Evolutionary conservation across 2,888 invertebrate genomes (phyloP), one percentile per base, ranked within the genome.

Genomic region (Pandemis cinnamomeana): DNA sequence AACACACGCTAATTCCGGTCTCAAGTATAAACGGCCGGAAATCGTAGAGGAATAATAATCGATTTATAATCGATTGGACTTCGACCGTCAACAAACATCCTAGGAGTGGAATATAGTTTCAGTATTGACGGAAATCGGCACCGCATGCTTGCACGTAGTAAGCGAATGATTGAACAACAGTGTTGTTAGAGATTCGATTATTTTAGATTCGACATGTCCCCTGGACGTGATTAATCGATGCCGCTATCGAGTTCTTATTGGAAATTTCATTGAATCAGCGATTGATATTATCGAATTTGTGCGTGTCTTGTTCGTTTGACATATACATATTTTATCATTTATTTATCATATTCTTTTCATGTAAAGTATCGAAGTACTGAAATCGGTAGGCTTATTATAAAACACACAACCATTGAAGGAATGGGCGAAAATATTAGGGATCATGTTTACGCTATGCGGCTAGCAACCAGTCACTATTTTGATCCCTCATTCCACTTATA

Each of bases 201-300:
- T 74, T 53, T 61, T 62, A 61, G 70, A 74, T 74, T 67, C 66
- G 62, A 74, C 74, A 74, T 74, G 74, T 74, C 13, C 27, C 27
- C 70, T 67, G 67, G 61, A 71, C 74, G 74, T 74, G 74, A 62
- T 70, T 70, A 66, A 61, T 71, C 74, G 62, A 62, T n/a, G 36
- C 15, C 69, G 64, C 10, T 13, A 74, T 67, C 61, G 68, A 74
- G 51, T 61, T 61, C 42, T 66, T 68, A 63, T 73, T 66, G 48
- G 61, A 36, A 64, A 58, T 62, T n/a, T 61, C 48, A 55, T 36
- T 67, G 41, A 61, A 44, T 61, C n/a, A 61, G 36, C 61, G 61
- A 41, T 41, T 61, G 41, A 7, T 61, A 41, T 41, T 13, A n/a
- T 41, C 41, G 11, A 11, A 62, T 20, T 61, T 36, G 41, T 53